Percentiles rank a stretch among this genome's conserved stretches.
Evolutionary conservation across 2,888 invertebrate species (phyloP).

Genomic region (Apotomis turbidana): DNA sequence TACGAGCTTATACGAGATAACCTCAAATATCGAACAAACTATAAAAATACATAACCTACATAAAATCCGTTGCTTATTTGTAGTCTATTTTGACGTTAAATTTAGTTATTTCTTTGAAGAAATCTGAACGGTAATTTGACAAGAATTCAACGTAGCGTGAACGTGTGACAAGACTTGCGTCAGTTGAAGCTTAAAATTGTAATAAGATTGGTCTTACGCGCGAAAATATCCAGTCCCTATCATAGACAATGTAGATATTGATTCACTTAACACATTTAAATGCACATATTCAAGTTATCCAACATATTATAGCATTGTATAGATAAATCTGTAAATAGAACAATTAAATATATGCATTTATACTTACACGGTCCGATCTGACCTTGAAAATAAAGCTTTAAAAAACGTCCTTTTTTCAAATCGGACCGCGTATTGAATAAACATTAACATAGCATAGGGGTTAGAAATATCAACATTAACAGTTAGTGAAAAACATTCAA

Average conservation of each 20-base stretch:
- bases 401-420: not conserved
- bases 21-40: constrained; percentile 26
- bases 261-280: constrained; percentile 47
- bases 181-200: constrained; percentile 26
- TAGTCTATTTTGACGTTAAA: constrained; percentile 22
- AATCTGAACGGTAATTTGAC: constrained; percentile 33
- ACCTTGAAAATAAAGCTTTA: constrained; percentile 44
- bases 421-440: constrained; percentile 48
- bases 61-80: constrained; percentile 32
- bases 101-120: constrained; percentile 32
- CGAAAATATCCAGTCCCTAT: not conserved
- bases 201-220: not conserved
- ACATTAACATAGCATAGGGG: constrained; percentile 59
- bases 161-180: constrained; percentile 24
- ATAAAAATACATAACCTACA: constrained; percentile 38
- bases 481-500: constrained; percentile 84
- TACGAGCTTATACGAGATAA: constrained; percentile 22
- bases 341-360: constrained; percentile 27
- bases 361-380: constrained; percentile 37
- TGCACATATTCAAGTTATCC: constrained; percentile 15
- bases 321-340: not conserved
- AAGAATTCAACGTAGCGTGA: constrained; percentile 31
- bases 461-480: constrained; percentile 80
- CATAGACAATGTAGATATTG: constrained; percentile 43
- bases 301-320: not conserved